Conservation (phyloP, 2,113 vertebrate species). For the Bubalus kerabau region DNA sequence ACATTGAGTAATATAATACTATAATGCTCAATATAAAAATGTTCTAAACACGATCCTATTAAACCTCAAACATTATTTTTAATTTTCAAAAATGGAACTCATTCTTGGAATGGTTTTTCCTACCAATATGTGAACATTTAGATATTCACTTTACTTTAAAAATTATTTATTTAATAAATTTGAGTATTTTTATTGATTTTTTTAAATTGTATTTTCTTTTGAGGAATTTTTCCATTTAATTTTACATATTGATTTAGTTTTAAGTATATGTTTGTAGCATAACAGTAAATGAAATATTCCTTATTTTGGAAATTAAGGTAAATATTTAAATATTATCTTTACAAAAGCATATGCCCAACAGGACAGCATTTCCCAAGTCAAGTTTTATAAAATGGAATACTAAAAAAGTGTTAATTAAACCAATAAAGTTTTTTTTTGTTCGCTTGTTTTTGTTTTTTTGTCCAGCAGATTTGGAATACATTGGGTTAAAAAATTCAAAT, state of each 20-base stretch:
- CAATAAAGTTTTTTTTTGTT: not conserved
- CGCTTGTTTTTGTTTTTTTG: not conserved
- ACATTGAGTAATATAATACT: not conserved
- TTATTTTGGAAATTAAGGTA: not conserved
- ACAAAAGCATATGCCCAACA: not conserved
- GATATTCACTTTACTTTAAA: not conserved
- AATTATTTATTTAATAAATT: not conserved
- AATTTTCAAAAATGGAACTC: not conserved
- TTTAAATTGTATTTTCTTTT: not conserved
- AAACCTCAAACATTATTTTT: not conserved
- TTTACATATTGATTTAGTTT: not conserved
- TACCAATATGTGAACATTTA: not conserved
- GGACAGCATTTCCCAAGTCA: not conserved
- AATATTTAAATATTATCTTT: slow-evolving; percentile 23
- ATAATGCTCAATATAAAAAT: not conserved
- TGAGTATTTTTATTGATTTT: not conserved
- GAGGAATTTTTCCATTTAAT: not conserved
- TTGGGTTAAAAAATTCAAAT: not conserved
- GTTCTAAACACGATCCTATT: not conserved
- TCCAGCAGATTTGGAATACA: not conserved
- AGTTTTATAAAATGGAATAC: not conserved
- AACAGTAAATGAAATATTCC: not conserved
- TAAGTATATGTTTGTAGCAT: not conserved
- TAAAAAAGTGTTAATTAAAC: not conserved
- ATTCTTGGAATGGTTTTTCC: not conserved